Evolutionary conservation across 1,140 invertebrate species (phyloP).

Genomic region (Brachionus asplanchnoidis): DNA sequence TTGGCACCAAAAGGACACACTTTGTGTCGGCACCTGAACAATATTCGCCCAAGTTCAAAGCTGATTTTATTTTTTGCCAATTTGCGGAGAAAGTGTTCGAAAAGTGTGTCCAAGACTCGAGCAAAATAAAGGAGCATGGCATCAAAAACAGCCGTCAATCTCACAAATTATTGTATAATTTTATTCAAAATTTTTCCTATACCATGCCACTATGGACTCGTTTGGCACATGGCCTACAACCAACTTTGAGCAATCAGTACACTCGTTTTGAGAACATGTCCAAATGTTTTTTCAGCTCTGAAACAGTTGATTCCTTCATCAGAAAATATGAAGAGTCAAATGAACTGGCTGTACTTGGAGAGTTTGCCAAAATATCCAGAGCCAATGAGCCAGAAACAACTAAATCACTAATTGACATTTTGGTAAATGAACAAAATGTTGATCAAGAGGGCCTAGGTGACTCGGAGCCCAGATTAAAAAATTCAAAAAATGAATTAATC

Average conservation of each 20-base stretch:
- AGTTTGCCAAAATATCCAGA: neutral
- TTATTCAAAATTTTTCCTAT: conserved; percentile 12
- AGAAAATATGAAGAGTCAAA: neutral
- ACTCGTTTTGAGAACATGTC: neutral
- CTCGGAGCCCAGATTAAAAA: neutral
- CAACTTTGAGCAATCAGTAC: neutral
- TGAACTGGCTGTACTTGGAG: neutral
- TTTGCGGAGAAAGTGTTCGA: neutral
- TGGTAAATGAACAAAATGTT: neutral
- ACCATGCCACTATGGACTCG: neutral
- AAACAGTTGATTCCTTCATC: conserved; percentile 8
- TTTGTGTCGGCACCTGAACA: neutral
- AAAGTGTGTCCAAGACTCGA: conserved; percentile 25
- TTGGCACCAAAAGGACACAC: neutral
- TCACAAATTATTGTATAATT: conserved; percentile 23
- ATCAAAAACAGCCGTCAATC: neutral
- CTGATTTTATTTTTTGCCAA: neutral
- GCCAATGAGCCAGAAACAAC: neutral
- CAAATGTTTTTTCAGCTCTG: neutral
- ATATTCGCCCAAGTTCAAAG: neutral
- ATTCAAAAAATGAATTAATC: neutral
- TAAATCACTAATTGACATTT: conserved; percentile 3
- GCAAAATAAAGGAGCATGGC: neutral
- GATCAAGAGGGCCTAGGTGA: neutral
- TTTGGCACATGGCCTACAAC: neutral